phyloP scores from a whole-genome alignment of 2,797 vertebrate genomes.

The Pangasius mekongensis region DNA sequence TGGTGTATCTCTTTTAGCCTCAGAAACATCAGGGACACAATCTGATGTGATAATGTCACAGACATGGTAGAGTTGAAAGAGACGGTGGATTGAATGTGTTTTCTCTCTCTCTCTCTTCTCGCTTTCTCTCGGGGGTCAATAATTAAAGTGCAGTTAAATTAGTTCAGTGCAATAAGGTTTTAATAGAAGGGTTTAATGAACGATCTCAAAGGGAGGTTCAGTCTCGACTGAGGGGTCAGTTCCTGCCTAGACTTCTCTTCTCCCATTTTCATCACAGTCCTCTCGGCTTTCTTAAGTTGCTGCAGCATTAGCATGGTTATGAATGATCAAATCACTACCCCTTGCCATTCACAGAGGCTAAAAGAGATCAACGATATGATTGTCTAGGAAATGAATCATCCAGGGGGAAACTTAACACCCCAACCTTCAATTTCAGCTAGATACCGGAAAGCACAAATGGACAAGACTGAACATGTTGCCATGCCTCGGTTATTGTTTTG shows the following conservation, averaged over 20 bases:
- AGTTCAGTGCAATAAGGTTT: constrained; percentile 42
- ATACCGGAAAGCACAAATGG: constrained; percentile 28
- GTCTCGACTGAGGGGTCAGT: constrained; percentile 16
- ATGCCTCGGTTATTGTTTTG: constrained; percentile 45
- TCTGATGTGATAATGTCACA: background rate
- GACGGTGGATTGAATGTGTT: background rate
- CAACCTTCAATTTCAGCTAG: constrained; percentile 46
- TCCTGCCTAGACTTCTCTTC: background rate
- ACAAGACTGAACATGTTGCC: constrained; percentile 52
- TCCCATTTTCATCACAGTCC: constrained; percentile 1
- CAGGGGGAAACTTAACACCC: constrained; percentile 51
- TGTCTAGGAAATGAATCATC: constrained; percentile 36
- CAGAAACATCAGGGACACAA: background rate
- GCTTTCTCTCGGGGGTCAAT: constrained; percentile 35
- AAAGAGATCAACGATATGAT: constrained; percentile 45
- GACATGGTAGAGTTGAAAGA: constrained; percentile 2
- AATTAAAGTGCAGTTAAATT: constrained; percentile 42
- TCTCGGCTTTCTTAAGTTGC: constrained; percentile 7
- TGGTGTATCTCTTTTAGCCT: background rate
- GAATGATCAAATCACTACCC: constrained; percentile 50
- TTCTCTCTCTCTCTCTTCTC: background rate
- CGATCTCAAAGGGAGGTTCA: constrained; percentile 39
- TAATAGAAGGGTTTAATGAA: constrained; percentile 47
- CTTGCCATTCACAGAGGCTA: constrained; percentile 39
- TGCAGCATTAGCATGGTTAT: constrained; percentile 28